Base-by-base conservation (phyloP, 92 coral and sea anemone species). In the Palythoa grandiflora region DNA sequence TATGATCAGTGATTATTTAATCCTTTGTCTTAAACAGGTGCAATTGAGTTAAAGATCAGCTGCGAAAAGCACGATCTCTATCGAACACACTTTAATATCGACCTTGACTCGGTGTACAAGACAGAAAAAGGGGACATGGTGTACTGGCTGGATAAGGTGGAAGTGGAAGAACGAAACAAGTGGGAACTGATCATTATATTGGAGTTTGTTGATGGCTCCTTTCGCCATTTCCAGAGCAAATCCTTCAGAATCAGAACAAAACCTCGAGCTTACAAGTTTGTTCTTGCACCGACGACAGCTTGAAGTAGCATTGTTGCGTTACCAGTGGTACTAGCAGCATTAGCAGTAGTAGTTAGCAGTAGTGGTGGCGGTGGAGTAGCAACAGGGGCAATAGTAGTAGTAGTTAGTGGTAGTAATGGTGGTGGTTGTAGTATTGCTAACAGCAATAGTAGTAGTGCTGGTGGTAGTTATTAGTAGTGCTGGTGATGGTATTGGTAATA, bases 71-170 rank as follows among this genome's bases (percentile, higher is more conserved):
- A 83, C 17, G 95, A 83, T 68, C 37, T 54, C 16, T 76, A 70
- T 44, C 79, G 83, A 77, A 90, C 89, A 9, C 73, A 88, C 68
- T 92, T 97, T 55, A 86, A 90, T 38, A 90, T 97, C n/a, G 94
- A 97, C 81, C 89, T 97, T 28, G 99, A 97, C 77, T 90, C 98
- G 0, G 98, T 95, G n/a, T 97, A 97, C 89, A 88, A 91, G 91
- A 95, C 94, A 52, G 71, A 88, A 13, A 50, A 53, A 19, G 99
- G 96, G 3, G 91, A 91, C 2, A 63, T 60, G 71, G 89, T 97
- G 17, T 97, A 97, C 88, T 88, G 94, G 88, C 89, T 97, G 40
- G 98, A 94, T 71, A 92, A 90, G 38, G 96, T 94, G 20, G 95
- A 97, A 20, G 93, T 94, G 16, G 95, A 92, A 19, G 90, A 91